Conservation (phyloP, 2,113 vertebrate genomes). For the Nibea albiflora region DNA sequence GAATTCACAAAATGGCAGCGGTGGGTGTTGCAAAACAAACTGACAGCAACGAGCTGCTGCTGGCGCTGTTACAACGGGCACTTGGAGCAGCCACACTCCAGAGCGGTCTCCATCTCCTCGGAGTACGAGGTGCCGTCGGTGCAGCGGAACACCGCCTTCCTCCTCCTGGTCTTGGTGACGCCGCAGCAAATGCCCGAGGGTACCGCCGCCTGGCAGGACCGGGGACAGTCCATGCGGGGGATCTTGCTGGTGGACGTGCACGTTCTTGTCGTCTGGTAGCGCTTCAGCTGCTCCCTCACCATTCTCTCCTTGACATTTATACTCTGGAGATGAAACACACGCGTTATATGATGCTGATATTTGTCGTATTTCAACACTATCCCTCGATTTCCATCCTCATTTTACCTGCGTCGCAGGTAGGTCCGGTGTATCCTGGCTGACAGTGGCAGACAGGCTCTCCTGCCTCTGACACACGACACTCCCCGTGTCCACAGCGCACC, state of each 20-base stretch:
- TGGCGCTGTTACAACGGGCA: constrained; percentile 86
- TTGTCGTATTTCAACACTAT: not conserved
- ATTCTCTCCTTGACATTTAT: constrained; percentile 89
- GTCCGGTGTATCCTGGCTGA: constrained; percentile 87
- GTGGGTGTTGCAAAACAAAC: constrained; percentile 51
- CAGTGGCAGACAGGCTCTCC: constrained; percentile 91
- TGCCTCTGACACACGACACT: constrained; percentile 87
- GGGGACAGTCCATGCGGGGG: constrained; percentile 88
- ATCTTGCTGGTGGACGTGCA: constrained; percentile 90
- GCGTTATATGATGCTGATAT: not conserved
- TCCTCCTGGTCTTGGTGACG: constrained; percentile 89
- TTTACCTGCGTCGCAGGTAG: constrained; percentile 91
- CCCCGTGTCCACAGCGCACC: constrained; percentile 90
- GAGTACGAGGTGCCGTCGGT: constrained; percentile 91
- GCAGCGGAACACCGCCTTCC: constrained; percentile 95
- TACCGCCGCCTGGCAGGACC: constrained; percentile 82
- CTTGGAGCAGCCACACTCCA: constrained; percentile 93
- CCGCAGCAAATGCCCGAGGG: constrained; percentile 89
- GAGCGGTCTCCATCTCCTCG: constrained; percentile 93
- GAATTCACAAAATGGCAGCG: constrained; percentile 71
- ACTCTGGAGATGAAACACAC: constrained; percentile 79
- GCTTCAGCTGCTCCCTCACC: constrained; percentile 90
- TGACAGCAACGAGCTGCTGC: constrained; percentile 17
- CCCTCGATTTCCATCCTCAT: not conserved
- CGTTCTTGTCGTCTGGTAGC: constrained; percentile 87